phyloP scores from a whole-genome alignment of 2,888 invertebrate genomes.

The Drosophila quinaria region DNA sequence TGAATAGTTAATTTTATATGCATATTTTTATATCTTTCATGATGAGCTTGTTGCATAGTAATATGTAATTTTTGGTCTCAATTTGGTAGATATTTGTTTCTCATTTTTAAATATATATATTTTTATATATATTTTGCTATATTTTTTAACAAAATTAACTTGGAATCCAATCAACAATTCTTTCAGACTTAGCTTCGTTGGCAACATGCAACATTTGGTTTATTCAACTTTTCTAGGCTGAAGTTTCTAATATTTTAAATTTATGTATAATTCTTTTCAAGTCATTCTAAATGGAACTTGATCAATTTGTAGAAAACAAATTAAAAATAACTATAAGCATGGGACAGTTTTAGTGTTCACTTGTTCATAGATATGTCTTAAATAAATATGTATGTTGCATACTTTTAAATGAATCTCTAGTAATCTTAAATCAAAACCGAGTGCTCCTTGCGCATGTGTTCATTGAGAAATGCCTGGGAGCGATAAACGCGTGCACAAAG shows the following conservation, averaged over 20 bases:
- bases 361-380: not conserved
- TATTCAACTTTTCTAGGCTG: not conserved
- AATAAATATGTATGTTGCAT: not conserved
- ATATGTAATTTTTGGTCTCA: conserved; percentile 68
- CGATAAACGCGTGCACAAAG: conserved; percentile 85
- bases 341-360: not conserved
- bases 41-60: conserved; percentile 12
- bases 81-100: conserved; percentile 62
- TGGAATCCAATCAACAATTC: conserved; percentile 59
- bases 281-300: conserved; percentile 1
- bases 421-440: conserved; percentile 80
- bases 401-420: not conserved
- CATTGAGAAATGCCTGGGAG: conserved; percentile 85
- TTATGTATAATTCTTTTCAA: not conserved
- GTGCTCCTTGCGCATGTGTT: conserved; percentile 86
- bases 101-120: not conserved
- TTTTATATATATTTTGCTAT: not conserved
- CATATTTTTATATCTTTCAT: not conserved
- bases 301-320: not conserved
- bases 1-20: conserved; percentile 6
- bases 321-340: conserved; percentile 5
- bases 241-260: not conserved
- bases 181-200: conserved; percentile 51
- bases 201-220: conserved; percentile 10
- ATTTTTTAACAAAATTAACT: conserved; percentile 35